Evolutionary conservation across 35 echinoderm and acorn worm species (phyloP).

Genomic region (Lytechinus variegatus): DNA sequence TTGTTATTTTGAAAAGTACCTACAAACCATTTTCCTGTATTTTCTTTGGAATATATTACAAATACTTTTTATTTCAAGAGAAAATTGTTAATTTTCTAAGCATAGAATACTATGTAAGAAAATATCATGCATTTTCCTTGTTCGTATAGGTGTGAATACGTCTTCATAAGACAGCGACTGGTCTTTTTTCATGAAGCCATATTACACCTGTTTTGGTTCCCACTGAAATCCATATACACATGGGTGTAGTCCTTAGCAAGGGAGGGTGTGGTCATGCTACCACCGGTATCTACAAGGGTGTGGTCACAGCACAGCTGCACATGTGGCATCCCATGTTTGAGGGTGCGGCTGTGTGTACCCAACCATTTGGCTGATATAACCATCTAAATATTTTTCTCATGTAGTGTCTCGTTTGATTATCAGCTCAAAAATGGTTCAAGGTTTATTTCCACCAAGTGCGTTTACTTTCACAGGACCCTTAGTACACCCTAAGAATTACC

Average conservation of each 20-base stretch:
- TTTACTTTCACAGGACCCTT: no score
- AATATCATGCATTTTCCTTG: no score
- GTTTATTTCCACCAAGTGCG: no score
- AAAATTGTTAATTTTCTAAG: no score
- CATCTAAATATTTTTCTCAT: not conserved
- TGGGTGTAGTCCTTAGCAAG: not conserved
- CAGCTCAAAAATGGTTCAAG: not conserved
- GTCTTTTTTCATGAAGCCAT: not conserved
- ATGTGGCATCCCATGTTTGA: not conserved
- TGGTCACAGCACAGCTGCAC: not conserved
- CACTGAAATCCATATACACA: not conserved
- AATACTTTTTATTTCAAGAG: no score
- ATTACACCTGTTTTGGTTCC: not conserved
- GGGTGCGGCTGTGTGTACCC: not conserved
- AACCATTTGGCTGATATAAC: not conserved
- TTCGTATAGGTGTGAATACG: no score
- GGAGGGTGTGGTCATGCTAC: not conserved
- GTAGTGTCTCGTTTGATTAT: not conserved
- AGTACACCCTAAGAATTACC: no score
- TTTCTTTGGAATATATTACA: no score
- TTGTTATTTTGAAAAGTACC: no score
- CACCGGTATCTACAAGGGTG: not conserved
- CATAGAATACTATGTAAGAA: no score
- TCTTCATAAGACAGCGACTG: no score
- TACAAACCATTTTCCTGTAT: no score